Conservation (phyloP, 2,888 invertebrate genomes). For the Sipha maydis region DNA sequence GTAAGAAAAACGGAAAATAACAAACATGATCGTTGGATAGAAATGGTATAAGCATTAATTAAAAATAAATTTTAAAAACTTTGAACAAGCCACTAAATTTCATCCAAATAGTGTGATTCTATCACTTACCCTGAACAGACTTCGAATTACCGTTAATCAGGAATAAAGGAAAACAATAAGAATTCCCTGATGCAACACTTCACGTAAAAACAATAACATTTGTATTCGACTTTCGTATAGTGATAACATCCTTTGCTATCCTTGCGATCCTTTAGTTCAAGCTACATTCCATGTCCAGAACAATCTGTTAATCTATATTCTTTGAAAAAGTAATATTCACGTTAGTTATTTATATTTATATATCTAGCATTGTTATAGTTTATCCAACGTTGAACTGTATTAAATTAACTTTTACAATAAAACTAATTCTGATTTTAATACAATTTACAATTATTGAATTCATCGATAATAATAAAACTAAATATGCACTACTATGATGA, state of each 20-base stretch:
- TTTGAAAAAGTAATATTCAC: not conserved
- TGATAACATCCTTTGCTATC: constrained; percentile 10
- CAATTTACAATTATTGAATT: too few species aligned
- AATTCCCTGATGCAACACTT: constrained; percentile 9
- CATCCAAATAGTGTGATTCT: not conserved
- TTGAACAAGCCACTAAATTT: not conserved
- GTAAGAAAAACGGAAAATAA: not conserved
- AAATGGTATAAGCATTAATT: not conserved
- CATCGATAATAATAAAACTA: too few species aligned
- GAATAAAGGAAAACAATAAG: not conserved
- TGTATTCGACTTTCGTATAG: constrained; percentile 11
- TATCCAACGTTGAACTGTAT: not conserved
- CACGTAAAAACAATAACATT: constrained; percentile 29
- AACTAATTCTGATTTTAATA: too few species aligned
- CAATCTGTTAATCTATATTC: not conserved
- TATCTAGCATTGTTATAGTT: not conserved
- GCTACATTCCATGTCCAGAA: constrained; percentile 21
- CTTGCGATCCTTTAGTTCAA: not conserved
- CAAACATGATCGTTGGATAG: not conserved
- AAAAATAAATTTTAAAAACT: not conserved
- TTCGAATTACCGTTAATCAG: constrained; percentile 16
- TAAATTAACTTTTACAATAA: not conserved
- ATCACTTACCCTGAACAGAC: not conserved
- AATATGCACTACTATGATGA: too few species aligned
- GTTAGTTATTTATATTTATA: constrained; percentile 1